Percentiles rank a stretch among this genome's conserved stretches.
phyloP scores from a whole-genome alignment of 2,888 invertebrate genomes.

The Panzeria rudis region DNA sequence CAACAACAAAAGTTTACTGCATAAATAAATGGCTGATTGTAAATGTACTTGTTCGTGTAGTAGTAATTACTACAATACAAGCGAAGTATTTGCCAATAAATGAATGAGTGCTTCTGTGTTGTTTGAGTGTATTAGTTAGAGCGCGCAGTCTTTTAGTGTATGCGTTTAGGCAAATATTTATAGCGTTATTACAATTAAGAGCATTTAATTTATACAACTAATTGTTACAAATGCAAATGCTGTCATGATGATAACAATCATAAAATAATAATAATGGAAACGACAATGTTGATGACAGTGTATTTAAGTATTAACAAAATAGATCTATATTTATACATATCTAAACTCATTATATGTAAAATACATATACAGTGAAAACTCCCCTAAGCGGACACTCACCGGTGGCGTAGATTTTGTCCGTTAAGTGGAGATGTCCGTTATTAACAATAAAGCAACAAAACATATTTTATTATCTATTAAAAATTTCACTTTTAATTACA shows the following conservation, averaged over 20 bases:
- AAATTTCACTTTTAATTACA: too few species aligned
- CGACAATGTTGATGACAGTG: slow-evolving; percentile 24
- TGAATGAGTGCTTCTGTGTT: background rate
- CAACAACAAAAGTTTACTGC: slow-evolving; percentile 8
- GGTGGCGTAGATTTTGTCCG: too few species aligned
- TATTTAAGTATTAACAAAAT: slow-evolving; percentile 32
- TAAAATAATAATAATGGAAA: slow-evolving; percentile 26
- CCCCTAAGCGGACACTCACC: too few species aligned
- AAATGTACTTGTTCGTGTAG: background rate
- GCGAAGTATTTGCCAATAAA: background rate
- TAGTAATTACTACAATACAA: background rate
- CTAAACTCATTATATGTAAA: slow-evolving; percentile 37
- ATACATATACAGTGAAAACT: background rate
- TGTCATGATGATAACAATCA: slow-evolving; percentile 38
- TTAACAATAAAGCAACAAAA: too few species aligned
- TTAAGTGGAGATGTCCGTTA: too few species aligned
- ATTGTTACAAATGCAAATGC: slow-evolving; percentile 65
- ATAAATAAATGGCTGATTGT: slow-evolving; percentile 18
- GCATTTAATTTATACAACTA: slow-evolving; percentile 59
- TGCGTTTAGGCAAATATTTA: slow-evolving; percentile 45
- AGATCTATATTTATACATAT: slow-evolving; percentile 5
- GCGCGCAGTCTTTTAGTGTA: background rate
- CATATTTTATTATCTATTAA: too few species aligned
- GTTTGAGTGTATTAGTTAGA: too few species aligned
- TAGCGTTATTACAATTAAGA: slow-evolving; percentile 51